Evolutionary conservation across 1,140 invertebrate genomes (phyloP), one percentile per base, ranked within the genome.

Genomic region (Harlomillsia oculata): DNA sequence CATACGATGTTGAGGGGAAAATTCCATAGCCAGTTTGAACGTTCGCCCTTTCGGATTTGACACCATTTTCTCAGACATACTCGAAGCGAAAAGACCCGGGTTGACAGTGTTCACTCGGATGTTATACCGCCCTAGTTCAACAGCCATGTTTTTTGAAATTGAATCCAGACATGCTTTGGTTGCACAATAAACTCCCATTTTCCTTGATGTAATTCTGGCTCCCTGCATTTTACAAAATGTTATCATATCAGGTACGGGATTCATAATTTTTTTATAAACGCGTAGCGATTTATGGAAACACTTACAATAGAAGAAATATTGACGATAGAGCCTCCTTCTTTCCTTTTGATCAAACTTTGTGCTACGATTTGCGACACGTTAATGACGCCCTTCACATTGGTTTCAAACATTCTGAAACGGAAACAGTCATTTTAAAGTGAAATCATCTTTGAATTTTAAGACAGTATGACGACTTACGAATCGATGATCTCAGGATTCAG

Each of bases 381-480:
- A 21, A 94, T 76, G 0, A 86, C 74, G 3, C 85, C 77, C 74
- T 92, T 92, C 0, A 91, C 79, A 74, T 96, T 94, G 0, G 91
- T 72, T 68, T 81, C 73, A 67, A 88, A 85, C 13, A 76, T 74
- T 40, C 84, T 87, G n/a, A n/a, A n/a, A n/a, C n/a, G 71, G 34
- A 80, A 78, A n/a, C 57, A 68, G n/a, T n/a, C n/a, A n/a, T n/a
- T n/a, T n/a, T n/a, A n/a, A n/a, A n/a, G n/a, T n/a, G n/a, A n/a
- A n/a, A n/a, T n/a, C n/a, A n/a, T n/a, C n/a, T n/a, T n/a, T n/a
- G n/a, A n/a, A n/a, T n/a, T n/a, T n/a, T n/a, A n/a, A n/a, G n/a
- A n/a, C n/a, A n/a, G n/a, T n/a, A n/a, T n/a, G n/a, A n/a, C n/a
- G n/a, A n/a, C n/a, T n/a, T n/a, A n/a, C n/a, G n/a, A n/a, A n/a